Conservation (phyloP, 37 sponge, comb jelly and placozoan genomes). For the Theonella swinhoei region DNA sequence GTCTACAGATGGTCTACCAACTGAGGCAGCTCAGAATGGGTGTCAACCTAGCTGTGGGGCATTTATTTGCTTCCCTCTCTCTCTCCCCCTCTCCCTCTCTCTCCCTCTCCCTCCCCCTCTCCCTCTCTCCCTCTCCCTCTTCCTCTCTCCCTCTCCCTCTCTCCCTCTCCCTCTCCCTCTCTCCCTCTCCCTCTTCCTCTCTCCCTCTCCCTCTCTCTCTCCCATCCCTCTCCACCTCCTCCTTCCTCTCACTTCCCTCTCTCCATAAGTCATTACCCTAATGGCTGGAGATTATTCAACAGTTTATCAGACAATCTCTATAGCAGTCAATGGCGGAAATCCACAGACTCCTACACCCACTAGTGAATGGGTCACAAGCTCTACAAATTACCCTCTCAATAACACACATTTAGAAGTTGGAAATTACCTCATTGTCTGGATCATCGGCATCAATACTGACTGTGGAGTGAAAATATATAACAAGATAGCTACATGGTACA, state of each 20-base stretch:
- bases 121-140: conserved; percentile 13
- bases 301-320: too few relatives aligned
- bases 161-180: conserved; percentile 1
- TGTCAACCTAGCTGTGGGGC: too few relatives aligned
- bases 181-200: too few relatives aligned
- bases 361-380: not conserved
- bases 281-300: too few relatives aligned
- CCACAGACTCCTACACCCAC: too few relatives aligned
- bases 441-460: conserved; percentile 84
- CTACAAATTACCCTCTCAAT: not conserved
- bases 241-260: too few relatives aligned
- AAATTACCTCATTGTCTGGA: conserved; percentile 41
- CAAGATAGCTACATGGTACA: too few relatives aligned
- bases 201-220: too few relatives aligned
- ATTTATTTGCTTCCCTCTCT: not conserved
- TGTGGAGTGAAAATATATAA: conserved; percentile 1
- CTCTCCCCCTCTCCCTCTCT: conserved; percentile 1
- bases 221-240: too few relatives aligned
- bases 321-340: not conserved
- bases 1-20: too few relatives aligned
- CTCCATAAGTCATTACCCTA: too few relatives aligned
- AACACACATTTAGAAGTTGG: not conserved
- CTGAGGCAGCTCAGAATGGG: not conserved
- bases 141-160: not conserved
- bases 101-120: conserved; percentile 18